A percentile compares a stretch with the other conserved stretches of the same genome.
Conservation (phyloP, 2,888 invertebrate genomes). For the Plagodis dolabraria region DNA sequence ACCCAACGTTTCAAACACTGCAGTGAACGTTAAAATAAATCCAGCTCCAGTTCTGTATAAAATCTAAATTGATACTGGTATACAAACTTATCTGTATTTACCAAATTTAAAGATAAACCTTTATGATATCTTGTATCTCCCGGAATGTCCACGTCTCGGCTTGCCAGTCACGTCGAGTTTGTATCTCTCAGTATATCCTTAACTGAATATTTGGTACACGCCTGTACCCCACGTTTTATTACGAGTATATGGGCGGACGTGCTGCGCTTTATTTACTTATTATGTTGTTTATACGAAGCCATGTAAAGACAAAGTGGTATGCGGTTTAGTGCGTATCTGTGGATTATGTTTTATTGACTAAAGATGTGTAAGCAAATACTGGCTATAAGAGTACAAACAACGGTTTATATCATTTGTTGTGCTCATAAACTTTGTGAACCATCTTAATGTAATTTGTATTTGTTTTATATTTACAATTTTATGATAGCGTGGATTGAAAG, state of each 20-base stretch:
- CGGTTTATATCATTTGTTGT: too few relatives aligned
- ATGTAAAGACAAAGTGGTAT: conserved; percentile 22
- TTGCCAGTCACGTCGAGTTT: conserved; percentile 61
- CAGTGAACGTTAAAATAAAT: too few relatives aligned
- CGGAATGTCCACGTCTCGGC: conserved; percentile 49
- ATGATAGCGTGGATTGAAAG: too few relatives aligned
- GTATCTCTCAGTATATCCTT: conserved; percentile 59
- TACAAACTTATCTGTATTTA: conserved; percentile 17
- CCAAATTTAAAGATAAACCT: conserved; percentile 35
- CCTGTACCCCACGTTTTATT: conserved; percentile 66
- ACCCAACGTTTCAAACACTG: too few relatives aligned
- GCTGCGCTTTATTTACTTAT: conserved; percentile 62
- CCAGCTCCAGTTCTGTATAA: not conserved
- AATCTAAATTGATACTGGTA: not conserved
- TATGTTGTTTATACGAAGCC: conserved; percentile 35
- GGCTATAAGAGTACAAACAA: not conserved
- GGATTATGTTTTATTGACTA: conserved; percentile 24
- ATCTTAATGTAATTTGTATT: too few relatives aligned
- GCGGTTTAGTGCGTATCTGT: conserved; percentile 21
- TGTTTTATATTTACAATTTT: too few relatives aligned
- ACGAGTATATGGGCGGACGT: conserved; percentile 52
- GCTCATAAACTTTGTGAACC: too few relatives aligned
- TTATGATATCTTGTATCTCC: conserved; percentile 47
- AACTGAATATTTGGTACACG: conserved; percentile 74
- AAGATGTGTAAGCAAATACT: conserved; percentile 2